phyloP scores from a whole-genome alignment of 2,113 vertebrate species.

The Gymnogyps californianus region DNA sequence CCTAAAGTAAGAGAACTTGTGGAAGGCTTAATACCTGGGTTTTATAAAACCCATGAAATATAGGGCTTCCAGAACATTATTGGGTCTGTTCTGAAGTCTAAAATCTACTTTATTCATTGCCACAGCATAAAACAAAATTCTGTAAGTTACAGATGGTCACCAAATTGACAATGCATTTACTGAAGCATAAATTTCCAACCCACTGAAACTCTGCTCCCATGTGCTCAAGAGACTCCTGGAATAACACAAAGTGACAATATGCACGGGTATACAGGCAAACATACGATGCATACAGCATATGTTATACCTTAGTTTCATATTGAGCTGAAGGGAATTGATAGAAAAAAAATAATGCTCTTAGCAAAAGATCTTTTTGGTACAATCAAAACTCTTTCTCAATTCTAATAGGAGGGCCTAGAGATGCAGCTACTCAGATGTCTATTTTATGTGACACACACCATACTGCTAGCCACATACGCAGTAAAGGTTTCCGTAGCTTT shows the following conservation, averaged over 20 bases:
- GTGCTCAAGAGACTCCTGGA: slow-evolving; percentile 29
- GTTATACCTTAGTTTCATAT: background rate
- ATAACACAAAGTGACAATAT: slow-evolving; percentile 42
- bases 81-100: background rate
- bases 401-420: background rate
- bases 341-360: background rate
- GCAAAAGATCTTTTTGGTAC: background rate
- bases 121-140: background rate
- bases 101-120: background rate
- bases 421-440: background rate
- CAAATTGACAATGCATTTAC: slow-evolving; percentile 18
- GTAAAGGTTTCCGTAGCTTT: background rate
- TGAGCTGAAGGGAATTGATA: background rate
- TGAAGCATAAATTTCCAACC: slow-evolving; percentile 53
- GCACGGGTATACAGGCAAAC: slow-evolving; percentile 18
- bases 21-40: background rate
- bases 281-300: slow-evolving; percentile 41
- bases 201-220: background rate
- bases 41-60: background rate
- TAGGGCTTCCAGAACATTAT: background rate
- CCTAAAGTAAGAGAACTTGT: background rate
- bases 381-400: background rate
- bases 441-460: rapidly evolving
- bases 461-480: rapidly evolving
- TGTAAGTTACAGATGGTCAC: slow-evolving; percentile 54